Conservation (phyloP, 2,113 vertebrate genomes). For the Cephalopterus ornatus region DNA sequence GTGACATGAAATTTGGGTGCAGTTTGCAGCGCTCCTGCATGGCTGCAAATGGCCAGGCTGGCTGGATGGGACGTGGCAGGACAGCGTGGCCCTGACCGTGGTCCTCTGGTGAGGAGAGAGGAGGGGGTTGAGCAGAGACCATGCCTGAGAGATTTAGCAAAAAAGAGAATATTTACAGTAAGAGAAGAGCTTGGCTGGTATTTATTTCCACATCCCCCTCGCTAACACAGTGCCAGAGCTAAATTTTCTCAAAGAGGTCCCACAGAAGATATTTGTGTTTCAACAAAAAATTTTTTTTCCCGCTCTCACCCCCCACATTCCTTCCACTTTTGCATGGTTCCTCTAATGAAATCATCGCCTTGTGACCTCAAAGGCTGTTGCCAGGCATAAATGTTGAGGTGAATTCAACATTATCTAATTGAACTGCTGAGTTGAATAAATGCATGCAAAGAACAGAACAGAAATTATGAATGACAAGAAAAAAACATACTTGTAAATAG, state of each 20-base stretch:
- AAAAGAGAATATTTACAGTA: not conserved
- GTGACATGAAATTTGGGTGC: not conserved
- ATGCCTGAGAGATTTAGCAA: not conserved
- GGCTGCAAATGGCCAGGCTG: not conserved
- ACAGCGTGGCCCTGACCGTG: fast-evolving
- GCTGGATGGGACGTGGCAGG: not conserved
- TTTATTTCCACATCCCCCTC: not conserved
- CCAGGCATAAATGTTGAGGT: not conserved
- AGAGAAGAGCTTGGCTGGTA: not conserved
- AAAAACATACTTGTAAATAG: not conserved
- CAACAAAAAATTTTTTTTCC: not conserved
- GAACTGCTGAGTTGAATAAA: not conserved
- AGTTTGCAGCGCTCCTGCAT: fast-evolving
- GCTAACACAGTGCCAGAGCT: not conserved
- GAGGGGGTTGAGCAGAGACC: not conserved
- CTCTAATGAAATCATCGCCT: not conserved
- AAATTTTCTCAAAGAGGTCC: not conserved
- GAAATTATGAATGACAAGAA: not conserved
- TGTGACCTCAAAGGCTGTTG: not conserved
- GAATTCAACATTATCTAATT: not conserved
- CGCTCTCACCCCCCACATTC: not conserved
- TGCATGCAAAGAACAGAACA: not conserved
- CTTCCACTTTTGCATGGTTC: not conserved
- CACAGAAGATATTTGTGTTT: not conserved
- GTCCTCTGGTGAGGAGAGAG: not conserved